phyloP scores from a whole-genome alignment of 2,888 invertebrate species.

The Nudaria mundana region DNA sequence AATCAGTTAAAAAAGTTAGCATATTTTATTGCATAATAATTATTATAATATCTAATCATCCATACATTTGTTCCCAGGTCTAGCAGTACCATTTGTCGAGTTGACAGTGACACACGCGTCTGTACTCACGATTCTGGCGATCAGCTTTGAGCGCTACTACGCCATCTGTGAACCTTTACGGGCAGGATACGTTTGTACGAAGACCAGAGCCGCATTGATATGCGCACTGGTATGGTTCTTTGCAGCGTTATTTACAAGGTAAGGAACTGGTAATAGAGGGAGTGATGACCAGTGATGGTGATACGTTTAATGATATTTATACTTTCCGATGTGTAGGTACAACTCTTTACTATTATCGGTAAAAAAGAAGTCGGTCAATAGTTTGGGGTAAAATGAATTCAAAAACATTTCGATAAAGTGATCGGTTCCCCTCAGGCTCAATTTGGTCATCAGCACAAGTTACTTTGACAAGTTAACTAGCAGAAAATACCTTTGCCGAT shows the following conservation, averaged over 20 bases:
- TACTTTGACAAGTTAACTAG: too few species aligned
- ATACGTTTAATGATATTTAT: background rate
- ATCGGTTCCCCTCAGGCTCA: too few species aligned
- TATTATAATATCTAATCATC: background rate
- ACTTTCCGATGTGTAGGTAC: background rate
- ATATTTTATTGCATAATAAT: too few species aligned
- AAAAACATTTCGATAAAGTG: too few species aligned
- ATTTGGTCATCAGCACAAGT: too few species aligned
- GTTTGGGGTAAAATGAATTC: too few species aligned
- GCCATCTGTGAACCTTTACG: constrained; percentile 96
- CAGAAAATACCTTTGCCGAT: too few species aligned
- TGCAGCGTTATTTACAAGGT: constrained; percentile 93
- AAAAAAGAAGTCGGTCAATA: too few species aligned
- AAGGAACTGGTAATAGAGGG: constrained; percentile 33
- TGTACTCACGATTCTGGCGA: constrained; percentile 94
- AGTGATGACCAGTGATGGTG: background rate
- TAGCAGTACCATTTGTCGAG: constrained; percentile 95
- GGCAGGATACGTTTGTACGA: constrained; percentile 94
- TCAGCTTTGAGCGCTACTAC: constrained; percentile 94
- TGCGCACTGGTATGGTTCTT: constrained; percentile 92
- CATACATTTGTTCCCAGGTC: constrained; percentile 82
- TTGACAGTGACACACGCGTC: constrained; percentile 95
- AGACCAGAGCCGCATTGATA: constrained; percentile 90
- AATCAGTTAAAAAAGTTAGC: too few species aligned
- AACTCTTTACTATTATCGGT: too few species aligned